phyloP scores from a whole-genome alignment of 2,797 vertebrate species.

The Petrocephalus schoutedeni region DNA sequence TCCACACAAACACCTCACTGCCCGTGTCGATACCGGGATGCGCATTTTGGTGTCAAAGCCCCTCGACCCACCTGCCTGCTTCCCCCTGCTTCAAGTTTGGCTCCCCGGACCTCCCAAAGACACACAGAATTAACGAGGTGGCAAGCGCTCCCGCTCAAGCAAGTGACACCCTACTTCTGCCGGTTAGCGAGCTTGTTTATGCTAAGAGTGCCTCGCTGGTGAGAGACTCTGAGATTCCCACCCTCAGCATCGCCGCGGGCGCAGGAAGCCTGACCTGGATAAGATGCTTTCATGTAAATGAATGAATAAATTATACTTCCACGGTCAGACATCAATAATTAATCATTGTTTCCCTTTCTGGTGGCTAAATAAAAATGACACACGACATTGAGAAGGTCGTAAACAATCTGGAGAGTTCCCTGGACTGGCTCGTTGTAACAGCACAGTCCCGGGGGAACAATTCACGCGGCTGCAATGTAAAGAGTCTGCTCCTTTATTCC shows the following conservation, averaged over 20 bases:
- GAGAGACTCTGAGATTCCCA: not conserved
- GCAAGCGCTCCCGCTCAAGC: not conserved
- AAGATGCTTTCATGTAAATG: slow-evolving; percentile 14
- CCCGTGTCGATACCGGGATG: not conserved
- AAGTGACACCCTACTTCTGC: not conserved
- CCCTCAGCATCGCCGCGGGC: not conserved
- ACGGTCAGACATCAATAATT: slow-evolving; percentile 16
- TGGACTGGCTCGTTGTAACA: not conserved
- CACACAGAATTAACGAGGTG: not conserved
- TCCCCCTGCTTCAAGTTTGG: not conserved
- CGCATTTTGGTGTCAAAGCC: not conserved
- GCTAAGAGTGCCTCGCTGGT: not conserved
- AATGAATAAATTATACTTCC: slow-evolving; percentile 12
- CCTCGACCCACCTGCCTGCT: not conserved
- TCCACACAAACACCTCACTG: not conserved
- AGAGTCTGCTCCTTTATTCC: not conserved
- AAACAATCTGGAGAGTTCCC: not conserved
- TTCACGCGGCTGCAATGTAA: not conserved
- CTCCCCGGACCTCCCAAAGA: not conserved
- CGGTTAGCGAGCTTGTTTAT: not conserved
- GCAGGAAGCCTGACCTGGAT: slow-evolving; percentile 9
- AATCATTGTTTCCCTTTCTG: slow-evolving; percentile 1
- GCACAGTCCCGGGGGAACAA: not conserved
- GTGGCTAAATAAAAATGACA: slow-evolving; percentile 18
- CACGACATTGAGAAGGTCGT: not conserved